Evolutionary conservation across 1,140 invertebrate species (phyloP).

Genomic region (Brachionus paranguensis): DNA sequence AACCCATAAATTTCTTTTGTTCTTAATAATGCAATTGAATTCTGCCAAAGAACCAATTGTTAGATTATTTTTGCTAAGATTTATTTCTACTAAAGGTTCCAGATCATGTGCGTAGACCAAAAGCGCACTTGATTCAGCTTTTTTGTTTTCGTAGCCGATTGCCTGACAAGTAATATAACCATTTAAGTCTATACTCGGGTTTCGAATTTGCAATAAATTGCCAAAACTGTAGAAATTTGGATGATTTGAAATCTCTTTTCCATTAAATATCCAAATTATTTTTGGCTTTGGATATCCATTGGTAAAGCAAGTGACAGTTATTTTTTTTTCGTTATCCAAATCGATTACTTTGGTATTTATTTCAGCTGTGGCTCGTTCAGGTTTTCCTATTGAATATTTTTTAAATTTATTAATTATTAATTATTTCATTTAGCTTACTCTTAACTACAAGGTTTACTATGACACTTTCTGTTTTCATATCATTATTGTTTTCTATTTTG

Average conservation of each 20-base stretch:
- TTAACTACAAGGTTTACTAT: neutral
- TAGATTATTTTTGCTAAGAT: neutral
- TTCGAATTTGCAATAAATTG: neutral
- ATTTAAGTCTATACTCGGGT: neutral
- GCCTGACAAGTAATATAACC: constrained; percentile 5
- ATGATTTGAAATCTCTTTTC: neutral
- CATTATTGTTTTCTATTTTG: neutral
- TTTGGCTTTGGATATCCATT: constrained; percentile 9
- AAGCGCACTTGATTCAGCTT: neutral
- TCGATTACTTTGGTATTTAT: neutral
- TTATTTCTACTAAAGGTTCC: neutral
- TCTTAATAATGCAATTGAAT: neutral
- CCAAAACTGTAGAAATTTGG: neutral
- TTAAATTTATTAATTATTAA: neutral
- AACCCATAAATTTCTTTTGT: neutral
- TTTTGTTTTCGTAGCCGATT: neutral
- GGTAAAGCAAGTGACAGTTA: neutral
- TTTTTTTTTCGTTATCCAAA: neutral
- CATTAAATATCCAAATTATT: constrained; percentile 8
- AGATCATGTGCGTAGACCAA: neutral
- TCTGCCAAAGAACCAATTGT: neutral
- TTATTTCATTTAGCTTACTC: neutral
- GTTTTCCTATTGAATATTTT: neutral
- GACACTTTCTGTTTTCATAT: neutral
- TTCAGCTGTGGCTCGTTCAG: neutral